Percentiles rank a stretch among this genome's conserved stretches.
Evolutionary conservation across 2,113 vertebrate species (phyloP).

Genomic region (Circaetus cinerascens): DNA sequence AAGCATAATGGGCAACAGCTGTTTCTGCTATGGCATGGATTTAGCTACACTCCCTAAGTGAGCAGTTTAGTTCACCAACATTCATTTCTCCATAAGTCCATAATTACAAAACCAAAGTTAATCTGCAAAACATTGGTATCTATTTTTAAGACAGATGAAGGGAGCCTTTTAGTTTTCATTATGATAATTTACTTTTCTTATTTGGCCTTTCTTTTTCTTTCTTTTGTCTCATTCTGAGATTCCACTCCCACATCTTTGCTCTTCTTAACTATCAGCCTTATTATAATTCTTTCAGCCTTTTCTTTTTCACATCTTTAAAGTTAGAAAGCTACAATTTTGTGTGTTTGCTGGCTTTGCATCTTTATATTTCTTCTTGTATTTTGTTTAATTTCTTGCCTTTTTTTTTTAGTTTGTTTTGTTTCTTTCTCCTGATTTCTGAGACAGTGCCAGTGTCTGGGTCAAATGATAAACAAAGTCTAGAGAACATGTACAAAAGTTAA

Average conservation of each 20-base stretch:
- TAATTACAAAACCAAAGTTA: constrained; percentile 38
- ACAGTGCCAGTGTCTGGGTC: background rate
- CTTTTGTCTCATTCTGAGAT: background rate
- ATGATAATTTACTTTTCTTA: constrained; percentile 40
- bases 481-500: background rate
- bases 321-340: background rate
- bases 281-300: background rate
- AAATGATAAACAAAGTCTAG: background rate
- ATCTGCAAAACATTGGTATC: constrained; percentile 46
- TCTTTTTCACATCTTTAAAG: background rate
- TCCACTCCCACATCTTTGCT: background rate
- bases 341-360: background rate
- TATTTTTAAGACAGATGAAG: constrained; percentile 42
- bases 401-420: background rate
- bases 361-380: background rate
- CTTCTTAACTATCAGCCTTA: background rate
- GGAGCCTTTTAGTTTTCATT: constrained; percentile 38
- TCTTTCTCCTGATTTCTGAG: background rate
- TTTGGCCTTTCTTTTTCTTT: constrained; percentile 22
- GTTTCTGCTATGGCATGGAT: constrained; percentile 15
- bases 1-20: constrained; percentile 56
- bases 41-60: constrained; percentile 1
- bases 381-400: background rate
- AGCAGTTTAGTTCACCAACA: background rate
- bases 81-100: constrained; percentile 1